These are phyloP conservation scores for Theodoxus fluviatilis DNA, from an alignment of 2,888 invertebrate species.

Conservation along the genomic window DNA sequence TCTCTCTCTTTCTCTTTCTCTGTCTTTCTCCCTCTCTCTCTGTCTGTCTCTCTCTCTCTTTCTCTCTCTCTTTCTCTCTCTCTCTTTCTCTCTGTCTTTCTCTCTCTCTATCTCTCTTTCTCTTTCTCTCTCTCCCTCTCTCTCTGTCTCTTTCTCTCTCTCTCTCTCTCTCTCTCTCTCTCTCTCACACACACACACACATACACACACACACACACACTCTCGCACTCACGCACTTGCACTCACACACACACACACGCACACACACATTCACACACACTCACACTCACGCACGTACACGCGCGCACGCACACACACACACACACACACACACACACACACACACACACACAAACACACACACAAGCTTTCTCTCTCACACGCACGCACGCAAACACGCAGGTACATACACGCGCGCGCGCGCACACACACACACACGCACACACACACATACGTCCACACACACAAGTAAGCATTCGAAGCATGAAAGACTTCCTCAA, in stretches of 20 bases:
- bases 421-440: slow-evolving; percentile 11
- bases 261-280: slow-evolving; percentile 1
- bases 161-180: slow-evolving; percentile 23
- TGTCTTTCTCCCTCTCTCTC: slow-evolving; percentile 14
- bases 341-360: not conserved
- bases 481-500: no score
- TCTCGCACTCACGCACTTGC: slow-evolving; percentile 3
- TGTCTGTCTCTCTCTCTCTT: slow-evolving; percentile 17
- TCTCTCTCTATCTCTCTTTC: slow-evolving; percentile 28
- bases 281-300: not conserved
- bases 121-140: slow-evolving; percentile 23
- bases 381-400: slow-evolving; percentile 10
- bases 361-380: slow-evolving; percentile 1
- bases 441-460: not conserved
- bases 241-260: not conserved
- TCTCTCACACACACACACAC: slow-evolving; percentile 20
- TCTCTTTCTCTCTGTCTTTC: slow-evolving; percentile 12
- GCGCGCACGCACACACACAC: not conserved
- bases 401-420: not conserved
- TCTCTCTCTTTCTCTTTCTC: slow-evolving; percentile 19
- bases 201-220: slow-evolving; percentile 13
- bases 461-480: slow-evolving; percentile 4
- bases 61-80: slow-evolving; percentile 25
- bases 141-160: slow-evolving; percentile 23
- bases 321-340: slow-evolving; percentile 6